Base-by-base conservation (phyloP, 53 echinoderm and acorn worm species). In the Pentamera pediparva region DNA sequence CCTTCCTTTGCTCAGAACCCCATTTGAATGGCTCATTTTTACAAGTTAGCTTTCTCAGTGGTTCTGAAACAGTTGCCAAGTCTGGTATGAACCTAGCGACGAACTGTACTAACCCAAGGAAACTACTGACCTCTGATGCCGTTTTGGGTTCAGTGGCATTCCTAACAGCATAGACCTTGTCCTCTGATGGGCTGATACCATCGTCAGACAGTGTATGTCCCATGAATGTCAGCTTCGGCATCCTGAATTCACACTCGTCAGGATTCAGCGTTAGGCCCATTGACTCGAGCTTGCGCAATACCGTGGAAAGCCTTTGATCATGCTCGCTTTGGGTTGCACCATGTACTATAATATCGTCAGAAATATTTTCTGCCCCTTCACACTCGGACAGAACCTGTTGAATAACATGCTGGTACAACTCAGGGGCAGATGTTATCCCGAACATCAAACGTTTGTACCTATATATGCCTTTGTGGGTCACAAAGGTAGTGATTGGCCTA, bases 291-390 rank as follows among this genome's bases (percentile, higher is more conserved):
- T 45, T 70, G 28, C 49, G 31, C 37, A 79, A 32, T 12, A 65
- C 67, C 19, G 35, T n/a, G 18, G 35, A 1, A 18, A 82, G 74
- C 39, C 82, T 86, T 0, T 24, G 36, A 62, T 83, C 83, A 72
- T 87, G 87, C 11, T 73, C 75, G n/a, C 57, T 43, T 49, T 61
- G 39, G 65, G 59, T 79, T 41, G 75, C 18, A 3, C 54, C 85
- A 37, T 81, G 81, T 1, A 84, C 62, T 12, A 85, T 78, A 28
- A 89, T 86, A 61, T 89, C 86, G 36, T 86, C 83, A 3, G 86
- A 86, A 17, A 82, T 86, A 18, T 86, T 86, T 7, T 59, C 41
- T 15, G 62, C 81, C 1, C 85, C 85, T 35, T 50, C 61, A 7
- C 69, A 9, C 12, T 75, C 81, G 11, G 78, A 38, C 30, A 84